These are phyloP conservation scores for Gila orcuttii DNA, from an alignment of 2,113 vertebrate species.

Conservation along the genomic window DNA sequence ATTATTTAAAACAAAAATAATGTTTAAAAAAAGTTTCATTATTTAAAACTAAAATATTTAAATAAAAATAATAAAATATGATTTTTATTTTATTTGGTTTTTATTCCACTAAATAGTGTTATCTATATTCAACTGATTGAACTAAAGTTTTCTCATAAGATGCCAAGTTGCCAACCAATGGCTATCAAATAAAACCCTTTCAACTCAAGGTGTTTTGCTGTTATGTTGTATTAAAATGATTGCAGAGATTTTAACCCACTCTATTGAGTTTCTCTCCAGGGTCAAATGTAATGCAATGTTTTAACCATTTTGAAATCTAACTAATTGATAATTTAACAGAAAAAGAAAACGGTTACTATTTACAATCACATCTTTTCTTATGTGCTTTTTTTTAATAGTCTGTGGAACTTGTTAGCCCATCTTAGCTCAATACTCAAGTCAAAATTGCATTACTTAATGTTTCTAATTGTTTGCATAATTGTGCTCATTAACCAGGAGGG, in stretches of 20 bases:
- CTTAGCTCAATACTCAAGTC: neutral
- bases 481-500: slow-evolving; percentile 73
- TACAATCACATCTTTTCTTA: neutral
- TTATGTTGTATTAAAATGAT: neutral
- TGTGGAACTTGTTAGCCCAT: neutral
- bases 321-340: neutral
- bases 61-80: too few species aligned
- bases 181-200: neutral
- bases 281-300: too few species aligned
- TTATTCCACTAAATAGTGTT: neutral
- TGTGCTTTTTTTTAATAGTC: neutral
- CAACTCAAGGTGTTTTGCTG: too few species aligned
- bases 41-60: too few species aligned
- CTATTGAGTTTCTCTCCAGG: too few species aligned
- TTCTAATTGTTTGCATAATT: slow-evolving; percentile 4
- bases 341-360: neutral
- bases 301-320: neutral
- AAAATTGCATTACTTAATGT: neutral
- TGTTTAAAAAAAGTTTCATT: too few species aligned
- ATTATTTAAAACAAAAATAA: too few species aligned
- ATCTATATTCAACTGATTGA: neutral
- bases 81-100: too few species aligned
- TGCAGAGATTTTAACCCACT: neutral
- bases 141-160: neutral
- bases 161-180: neutral